Conservation (phyloP, 1,140 invertebrate species). For the Helicoverpa armigera region DNA sequence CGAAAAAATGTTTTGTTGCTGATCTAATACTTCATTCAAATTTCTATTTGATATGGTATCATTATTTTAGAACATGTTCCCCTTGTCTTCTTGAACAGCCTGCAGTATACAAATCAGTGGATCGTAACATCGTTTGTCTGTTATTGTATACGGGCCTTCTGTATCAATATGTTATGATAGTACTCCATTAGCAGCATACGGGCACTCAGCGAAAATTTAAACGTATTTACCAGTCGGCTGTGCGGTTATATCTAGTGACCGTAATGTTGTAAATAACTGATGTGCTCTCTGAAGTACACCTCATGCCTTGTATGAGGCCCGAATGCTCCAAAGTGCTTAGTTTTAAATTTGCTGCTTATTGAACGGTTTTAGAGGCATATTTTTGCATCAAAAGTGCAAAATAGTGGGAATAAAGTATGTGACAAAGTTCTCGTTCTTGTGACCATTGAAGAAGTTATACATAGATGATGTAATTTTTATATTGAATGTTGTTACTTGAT, state of each 20-base stretch:
- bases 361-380: not conserved
- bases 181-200: slow-evolving; percentile 24
- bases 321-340: not conserved
- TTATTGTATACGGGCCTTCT: not conserved
- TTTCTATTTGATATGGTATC: too few relatives aligned
- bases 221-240: slow-evolving; percentile 28
- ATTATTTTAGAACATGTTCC: too few relatives aligned
- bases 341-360: slow-evolving; percentile 12
- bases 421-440: too few relatives aligned
- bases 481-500: too few relatives aligned
- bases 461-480: too few relatives aligned
- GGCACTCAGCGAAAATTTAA: slow-evolving; percentile 38
- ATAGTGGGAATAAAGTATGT: too few relatives aligned
- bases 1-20: too few relatives aligned
- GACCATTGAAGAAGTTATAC: too few relatives aligned
- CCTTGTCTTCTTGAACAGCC: too few relatives aligned
- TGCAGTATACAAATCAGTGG: not conserved
- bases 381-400: not conserved
- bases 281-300: slow-evolving; percentile 30
- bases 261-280: slow-evolving; percentile 38
- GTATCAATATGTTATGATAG: not conserved
- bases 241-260: slow-evolving; percentile 38
- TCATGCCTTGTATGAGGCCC: not conserved
- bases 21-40: too few relatives aligned
- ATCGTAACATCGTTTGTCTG: not conserved